Percentiles rank a stretch among this genome's conserved stretches.
phyloP scores from a whole-genome alignment of 2,888 invertebrate species.

The Chymomyza amoena region DNA sequence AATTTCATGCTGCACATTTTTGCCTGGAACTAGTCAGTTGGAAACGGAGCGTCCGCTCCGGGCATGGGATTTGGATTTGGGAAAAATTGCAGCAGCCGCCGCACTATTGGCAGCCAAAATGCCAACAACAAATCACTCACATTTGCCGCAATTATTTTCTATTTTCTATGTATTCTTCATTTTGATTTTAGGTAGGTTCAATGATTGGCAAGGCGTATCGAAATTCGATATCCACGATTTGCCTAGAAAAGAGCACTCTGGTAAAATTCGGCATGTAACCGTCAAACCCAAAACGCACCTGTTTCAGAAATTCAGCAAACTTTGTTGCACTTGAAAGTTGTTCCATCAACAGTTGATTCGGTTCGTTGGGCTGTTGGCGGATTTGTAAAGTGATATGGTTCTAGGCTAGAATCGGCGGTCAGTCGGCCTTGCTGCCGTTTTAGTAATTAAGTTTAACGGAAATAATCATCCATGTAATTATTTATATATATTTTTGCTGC shows the following conservation, averaged over 20 bases:
- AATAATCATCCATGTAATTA: constrained; percentile 44
- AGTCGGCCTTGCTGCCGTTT: constrained; percentile 45
- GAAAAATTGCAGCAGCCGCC: constrained; percentile 45
- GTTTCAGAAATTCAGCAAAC: constrained; percentile 27
- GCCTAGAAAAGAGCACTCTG: not conserved
- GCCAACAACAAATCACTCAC: constrained; percentile 67
- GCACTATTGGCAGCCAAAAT: constrained; percentile 69
- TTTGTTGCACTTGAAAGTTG: constrained; percentile 19
- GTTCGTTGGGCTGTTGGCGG: constrained; percentile 13
- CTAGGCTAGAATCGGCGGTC: not conserved
- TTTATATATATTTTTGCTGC: constrained; percentile 21
- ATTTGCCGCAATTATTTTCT: constrained; percentile 17
- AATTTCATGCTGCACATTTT: constrained; percentile 65
- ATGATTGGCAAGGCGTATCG: constrained; percentile 63
- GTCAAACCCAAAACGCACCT: constrained; percentile 27
- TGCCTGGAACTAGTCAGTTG: constrained; percentile 33
- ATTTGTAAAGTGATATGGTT: constrained; percentile 40
- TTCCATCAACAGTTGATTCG: constrained; percentile 29
- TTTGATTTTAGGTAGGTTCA: constrained; percentile 24
- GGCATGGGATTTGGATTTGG: not conserved
- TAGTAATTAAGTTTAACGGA: constrained; percentile 58
- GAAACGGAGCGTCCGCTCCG: constrained; percentile 8
- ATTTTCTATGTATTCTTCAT: not conserved
- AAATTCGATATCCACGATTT: constrained; percentile 49
- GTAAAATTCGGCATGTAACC: not conserved